Evolutionary conservation across 1,140 invertebrate species (phyloP).

Genomic region (Luehdorfia chinensis): DNA sequence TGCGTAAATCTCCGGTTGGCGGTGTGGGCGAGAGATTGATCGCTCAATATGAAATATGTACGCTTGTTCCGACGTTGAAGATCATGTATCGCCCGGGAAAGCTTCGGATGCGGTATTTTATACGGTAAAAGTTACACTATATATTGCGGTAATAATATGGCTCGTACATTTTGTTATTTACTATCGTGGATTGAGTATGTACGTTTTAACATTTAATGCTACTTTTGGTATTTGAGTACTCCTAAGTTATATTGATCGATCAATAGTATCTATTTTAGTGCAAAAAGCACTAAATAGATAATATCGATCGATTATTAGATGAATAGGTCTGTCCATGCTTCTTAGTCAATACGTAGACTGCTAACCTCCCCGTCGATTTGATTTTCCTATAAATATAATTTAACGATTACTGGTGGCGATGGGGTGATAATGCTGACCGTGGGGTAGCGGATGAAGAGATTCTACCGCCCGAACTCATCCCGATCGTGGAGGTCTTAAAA

Average conservation of each 20-base stretch:
- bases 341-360: too few species aligned
- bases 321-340: too few species aligned
- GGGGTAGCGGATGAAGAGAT: too few species aligned
- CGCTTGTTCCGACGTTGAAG: constrained; percentile 12
- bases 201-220: not conserved
- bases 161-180: constrained; percentile 5
- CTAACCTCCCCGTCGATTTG: too few species aligned
- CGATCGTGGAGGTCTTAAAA: too few species aligned
- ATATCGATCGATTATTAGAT: too few species aligned
- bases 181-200: not conserved
- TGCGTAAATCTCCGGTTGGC: constrained; percentile 34
- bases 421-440: too few species aligned
- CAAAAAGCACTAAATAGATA: too few species aligned
- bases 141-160: constrained; percentile 3
- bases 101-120: constrained; percentile 20
- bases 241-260: not conserved
- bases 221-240: not conserved
- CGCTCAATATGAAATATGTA: constrained; percentile 48
- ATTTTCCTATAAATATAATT: too few species aligned
- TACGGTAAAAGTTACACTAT: not conserved
- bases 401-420: too few species aligned
- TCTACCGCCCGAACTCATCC: too few species aligned
- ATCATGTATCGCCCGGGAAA: constrained; percentile 5
- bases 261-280: too few species aligned
- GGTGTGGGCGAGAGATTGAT: constrained; percentile 56